Evolutionary conservation across 2,797 vertebrate genomes (phyloP).

Genomic region (Heliangelus exortis): DNA sequence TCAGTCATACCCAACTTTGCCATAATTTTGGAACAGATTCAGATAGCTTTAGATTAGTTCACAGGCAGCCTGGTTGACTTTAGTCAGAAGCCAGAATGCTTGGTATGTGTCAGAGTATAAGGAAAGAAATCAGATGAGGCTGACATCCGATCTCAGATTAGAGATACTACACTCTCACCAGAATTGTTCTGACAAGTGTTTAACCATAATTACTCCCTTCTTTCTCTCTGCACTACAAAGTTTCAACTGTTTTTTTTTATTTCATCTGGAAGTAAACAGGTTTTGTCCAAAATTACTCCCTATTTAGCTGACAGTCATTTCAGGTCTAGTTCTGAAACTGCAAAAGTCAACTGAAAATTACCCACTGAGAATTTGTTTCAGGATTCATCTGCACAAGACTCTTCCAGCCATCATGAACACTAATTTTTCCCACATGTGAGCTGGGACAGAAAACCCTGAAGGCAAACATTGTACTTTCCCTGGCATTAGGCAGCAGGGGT

Average conservation of each 20-base stretch:
- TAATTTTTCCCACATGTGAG: background rate
- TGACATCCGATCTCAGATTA: background rate
- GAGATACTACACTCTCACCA: background rate
- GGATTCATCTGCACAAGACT: background rate
- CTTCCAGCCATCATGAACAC: background rate
- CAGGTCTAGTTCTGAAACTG: background rate
- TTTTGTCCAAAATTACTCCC: background rate
- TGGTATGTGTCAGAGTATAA: background rate
- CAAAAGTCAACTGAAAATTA: background rate
- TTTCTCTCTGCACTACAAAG: background rate
- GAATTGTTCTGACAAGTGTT: background rate
- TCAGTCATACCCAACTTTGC: background rate
- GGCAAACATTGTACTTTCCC: background rate
- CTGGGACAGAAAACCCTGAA: background rate
- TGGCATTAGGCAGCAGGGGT: accelerated
- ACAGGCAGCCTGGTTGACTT: background rate
- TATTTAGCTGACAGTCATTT: background rate
- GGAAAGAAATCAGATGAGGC: background rate
- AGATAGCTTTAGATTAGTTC: background rate
- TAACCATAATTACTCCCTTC: background rate
- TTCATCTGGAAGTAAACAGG: background rate
- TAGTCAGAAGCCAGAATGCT: background rate
- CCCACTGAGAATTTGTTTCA: background rate
- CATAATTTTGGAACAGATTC: background rate
- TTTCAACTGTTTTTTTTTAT: background rate